Evolutionary conservation across 2,888 invertebrate genomes (phyloP).

Genomic region (Ceramica pisi): DNA sequence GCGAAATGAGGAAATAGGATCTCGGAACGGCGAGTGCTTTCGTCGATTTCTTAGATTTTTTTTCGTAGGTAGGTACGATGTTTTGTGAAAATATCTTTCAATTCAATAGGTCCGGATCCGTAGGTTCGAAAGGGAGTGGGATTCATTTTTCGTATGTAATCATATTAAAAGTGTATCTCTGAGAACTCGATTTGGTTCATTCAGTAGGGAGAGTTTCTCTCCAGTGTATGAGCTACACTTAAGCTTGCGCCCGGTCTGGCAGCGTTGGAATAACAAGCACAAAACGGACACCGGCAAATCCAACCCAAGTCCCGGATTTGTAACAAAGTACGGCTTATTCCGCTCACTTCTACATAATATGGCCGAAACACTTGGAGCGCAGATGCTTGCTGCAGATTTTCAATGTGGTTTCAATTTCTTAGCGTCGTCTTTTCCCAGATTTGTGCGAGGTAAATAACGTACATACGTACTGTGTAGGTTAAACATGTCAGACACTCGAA

Average conservation of each 20-base stretch:
- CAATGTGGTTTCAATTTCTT: conserved; percentile 79
- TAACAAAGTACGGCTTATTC: conserved; percentile 85
- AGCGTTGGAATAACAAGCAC: conserved; percentile 85
- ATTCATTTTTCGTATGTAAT: conserved; percentile 42
- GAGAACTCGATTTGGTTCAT: conserved; percentile 60
- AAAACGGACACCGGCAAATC: conserved; percentile 86
- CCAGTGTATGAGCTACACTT: conserved; percentile 70
- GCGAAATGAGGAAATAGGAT: conserved; percentile 40
- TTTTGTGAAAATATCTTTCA: conserved; percentile 31
- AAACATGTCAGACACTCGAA: conserved; percentile 47
- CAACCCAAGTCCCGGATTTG: conserved; percentile 86
- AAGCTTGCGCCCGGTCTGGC: conserved; percentile 75
- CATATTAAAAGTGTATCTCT: conserved; percentile 18
- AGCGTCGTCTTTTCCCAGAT: conserved; percentile 65
- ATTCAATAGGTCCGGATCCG: neutral
- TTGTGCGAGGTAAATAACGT: conserved; percentile 62
- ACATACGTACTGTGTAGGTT: conserved; percentile 53
- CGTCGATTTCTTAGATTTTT: conserved; percentile 41
- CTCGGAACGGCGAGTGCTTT: conserved; percentile 30
- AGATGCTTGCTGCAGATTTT: conserved; percentile 81
- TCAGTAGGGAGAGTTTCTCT: conserved; percentile 59
- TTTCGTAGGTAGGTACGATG: conserved; percentile 11
- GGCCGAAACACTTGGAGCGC: conserved; percentile 79
- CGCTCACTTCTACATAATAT: conserved; percentile 83
- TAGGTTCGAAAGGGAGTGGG: conserved; percentile 3